Percentiles rank a stretch among this genome's conserved stretches.
Conservation (phyloP, 2,113 vertebrate species). For the Nothobranchius furzeri region DNA sequence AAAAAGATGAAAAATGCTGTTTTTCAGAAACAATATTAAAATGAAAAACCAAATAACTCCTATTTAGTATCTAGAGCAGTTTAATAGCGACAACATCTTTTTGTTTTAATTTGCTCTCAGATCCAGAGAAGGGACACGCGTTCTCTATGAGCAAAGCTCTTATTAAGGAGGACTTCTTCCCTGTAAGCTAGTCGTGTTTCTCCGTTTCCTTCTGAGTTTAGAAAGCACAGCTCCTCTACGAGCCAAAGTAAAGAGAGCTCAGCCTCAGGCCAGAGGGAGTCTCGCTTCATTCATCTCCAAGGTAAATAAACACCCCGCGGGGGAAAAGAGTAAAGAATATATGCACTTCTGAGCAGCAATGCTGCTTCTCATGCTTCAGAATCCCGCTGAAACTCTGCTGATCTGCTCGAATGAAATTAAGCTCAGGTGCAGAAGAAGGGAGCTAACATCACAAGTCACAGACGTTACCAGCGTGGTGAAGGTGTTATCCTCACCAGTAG, state of each 20-base stretch:
- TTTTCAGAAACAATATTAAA: neutral
- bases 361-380: slow-evolving; percentile 57
- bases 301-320: slow-evolving; percentile 65
- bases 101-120: neutral
- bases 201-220: slow-evolving; percentile 19
- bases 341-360: slow-evolving; percentile 41
- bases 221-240: slow-evolving; percentile 26
- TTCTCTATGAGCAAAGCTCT: slow-evolving; percentile 7
- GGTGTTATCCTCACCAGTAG: slow-evolving; percentile 44
- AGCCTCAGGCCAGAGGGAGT: slow-evolving; percentile 24
- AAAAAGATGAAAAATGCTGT: neutral
- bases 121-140: neutral
- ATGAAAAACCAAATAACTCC: neutral
- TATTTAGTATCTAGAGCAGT: too few species aligned
- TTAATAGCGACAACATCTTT: too few species aligned
- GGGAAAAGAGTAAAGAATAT: slow-evolving; percentile 20
- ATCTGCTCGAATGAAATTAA: slow-evolving; percentile 48
- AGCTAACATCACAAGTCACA: slow-evolving; percentile 66
- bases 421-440: slow-evolving; percentile 42
- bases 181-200: slow-evolving; percentile 5
- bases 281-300: slow-evolving; percentile 50
- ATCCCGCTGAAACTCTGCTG: slow-evolving; percentile 22
- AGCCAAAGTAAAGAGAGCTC: slow-evolving; percentile 31
- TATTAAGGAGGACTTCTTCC: slow-evolving; percentile 33
- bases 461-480: slow-evolving; percentile 58